phyloP scores from a whole-genome alignment of 2,888 invertebrate genomes.

The Phytoseiulus persimilis region DNA sequence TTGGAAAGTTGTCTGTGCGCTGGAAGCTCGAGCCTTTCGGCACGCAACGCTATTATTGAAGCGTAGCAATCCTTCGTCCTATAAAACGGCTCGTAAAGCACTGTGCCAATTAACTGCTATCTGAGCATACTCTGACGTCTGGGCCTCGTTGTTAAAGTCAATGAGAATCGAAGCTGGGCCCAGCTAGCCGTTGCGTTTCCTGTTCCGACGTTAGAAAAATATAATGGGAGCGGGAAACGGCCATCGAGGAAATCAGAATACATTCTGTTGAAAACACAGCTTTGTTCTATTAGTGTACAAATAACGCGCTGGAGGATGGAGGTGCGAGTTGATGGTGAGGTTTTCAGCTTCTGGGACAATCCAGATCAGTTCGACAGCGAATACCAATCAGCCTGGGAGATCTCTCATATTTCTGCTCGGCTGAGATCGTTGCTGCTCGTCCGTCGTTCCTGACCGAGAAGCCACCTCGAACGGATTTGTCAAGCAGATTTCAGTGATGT shows the following conservation, averaged over 20 bases:
- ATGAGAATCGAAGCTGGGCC: neutral
- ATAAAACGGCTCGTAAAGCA: slow-evolving; percentile 5
- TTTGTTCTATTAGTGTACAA: too few species aligned
- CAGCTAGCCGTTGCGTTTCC: neutral
- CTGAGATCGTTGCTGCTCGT: too few species aligned
- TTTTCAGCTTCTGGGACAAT: too few species aligned
- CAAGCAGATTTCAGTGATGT: neutral
- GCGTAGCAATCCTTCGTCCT: neutral
- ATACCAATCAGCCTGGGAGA: too few species aligned
- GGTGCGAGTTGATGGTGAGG: too few species aligned
- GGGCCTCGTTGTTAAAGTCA: neutral
- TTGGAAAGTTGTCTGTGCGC: neutral
- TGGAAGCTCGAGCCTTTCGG: neutral
- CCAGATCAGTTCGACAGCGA: too few species aligned
- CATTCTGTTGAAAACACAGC: too few species aligned
- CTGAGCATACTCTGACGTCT: neutral
- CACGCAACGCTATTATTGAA: neutral
- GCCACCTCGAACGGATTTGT: neutral
- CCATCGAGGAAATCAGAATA: too few species aligned
- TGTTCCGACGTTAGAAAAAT: neutral
- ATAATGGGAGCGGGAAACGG: too few species aligned
- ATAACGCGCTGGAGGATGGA: too few species aligned
- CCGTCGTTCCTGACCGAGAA: neutral
- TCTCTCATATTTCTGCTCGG: too few species aligned
- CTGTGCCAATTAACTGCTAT: neutral